Evolutionary conservation across 2,113 vertebrate species (phyloP), one percentile per base, ranked within the genome.

Genomic region (Plecturocebus donacophilus): DNA sequence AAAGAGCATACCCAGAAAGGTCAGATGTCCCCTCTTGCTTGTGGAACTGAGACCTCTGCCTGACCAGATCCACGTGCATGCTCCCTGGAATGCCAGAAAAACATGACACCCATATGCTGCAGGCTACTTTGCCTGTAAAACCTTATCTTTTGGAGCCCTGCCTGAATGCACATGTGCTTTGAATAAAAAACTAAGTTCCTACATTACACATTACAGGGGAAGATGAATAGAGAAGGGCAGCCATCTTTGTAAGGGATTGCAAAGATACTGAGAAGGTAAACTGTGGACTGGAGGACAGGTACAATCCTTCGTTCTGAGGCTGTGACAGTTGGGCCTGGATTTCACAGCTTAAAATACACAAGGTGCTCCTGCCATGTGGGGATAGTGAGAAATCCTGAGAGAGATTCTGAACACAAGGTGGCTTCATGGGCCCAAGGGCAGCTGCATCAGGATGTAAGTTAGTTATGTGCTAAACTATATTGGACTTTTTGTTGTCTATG

Each of bases 331-430:
- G 27, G n/a, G 17, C 30, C 27, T 75, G 47, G 47, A 76, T 73
- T 82, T 14, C 42, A 75, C 9, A 89, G 8, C 21, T 14, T 27
- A 56, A 32, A 35, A 47, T 19, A 42, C 3, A 89, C 10, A 9
- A 6, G 8, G 11, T 35, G 14, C 2, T 30, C 17, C 49, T 58
- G 49, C 16, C 23, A 71, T 4, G 4, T 66, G 35, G 38, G 70
- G 52, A 66, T 23, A 38, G 3, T 27, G 64, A 90, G 58, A 86
- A 83, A 84, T n/a, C n/a, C n/a, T 79, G 52, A 71, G 38, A 54
- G 75, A 70, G 40, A 94, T 35, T 56, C 70, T 89, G 81, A 85
- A 80, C 38, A 54, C 42, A 54, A 73, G 42, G 61, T 68, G 25
- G 32, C 30, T 40, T 68, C 38, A 35, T n/a, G 47, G 49, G 27